These are phyloP conservation scores for Exocentrus adspersus DNA, from an alignment of 2,888 invertebrate genomes.

Conservation along the genomic window DNA sequence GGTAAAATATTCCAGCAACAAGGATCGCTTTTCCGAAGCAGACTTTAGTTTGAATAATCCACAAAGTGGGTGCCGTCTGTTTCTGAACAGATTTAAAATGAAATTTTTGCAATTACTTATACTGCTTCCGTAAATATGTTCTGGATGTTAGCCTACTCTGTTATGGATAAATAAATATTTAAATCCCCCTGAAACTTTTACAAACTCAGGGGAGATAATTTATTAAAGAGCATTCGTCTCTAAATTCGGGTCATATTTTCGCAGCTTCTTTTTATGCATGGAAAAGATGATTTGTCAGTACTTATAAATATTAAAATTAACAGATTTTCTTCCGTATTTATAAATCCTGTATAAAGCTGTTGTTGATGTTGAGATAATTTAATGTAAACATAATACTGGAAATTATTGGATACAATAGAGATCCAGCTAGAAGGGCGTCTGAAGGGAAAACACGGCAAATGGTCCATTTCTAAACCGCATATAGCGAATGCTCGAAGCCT, in stretches of 20 bases:
- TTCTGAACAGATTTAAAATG: neutral
- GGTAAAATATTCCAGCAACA: neutral
- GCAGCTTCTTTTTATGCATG: no score
- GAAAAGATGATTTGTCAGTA: no score
- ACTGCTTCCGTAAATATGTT: neutral
- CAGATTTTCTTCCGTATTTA: no score
- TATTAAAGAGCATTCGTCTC: no score
- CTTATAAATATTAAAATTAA: no score
- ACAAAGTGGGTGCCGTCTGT: neutral
- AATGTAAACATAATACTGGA: neutral
- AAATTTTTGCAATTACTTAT: neutral
- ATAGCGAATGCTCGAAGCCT: conserved; percentile 1
- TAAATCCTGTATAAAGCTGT: no score
- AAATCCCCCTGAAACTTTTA: neutral
- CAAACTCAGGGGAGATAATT: no score
- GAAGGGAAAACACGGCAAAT: conserved; percentile 1
- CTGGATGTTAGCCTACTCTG: neutral
- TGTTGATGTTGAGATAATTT: no score
- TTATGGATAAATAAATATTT: neutral
- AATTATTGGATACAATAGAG: neutral
- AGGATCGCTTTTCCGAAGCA: neutral
- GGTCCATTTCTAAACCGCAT: conserved; percentile 3
- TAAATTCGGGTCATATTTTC: no score
- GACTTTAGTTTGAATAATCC: neutral
- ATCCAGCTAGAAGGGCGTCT: neutral